Base-by-base conservation (phyloP, 2,888 invertebrate species). In the Brassicogethes aeneus region DNA sequence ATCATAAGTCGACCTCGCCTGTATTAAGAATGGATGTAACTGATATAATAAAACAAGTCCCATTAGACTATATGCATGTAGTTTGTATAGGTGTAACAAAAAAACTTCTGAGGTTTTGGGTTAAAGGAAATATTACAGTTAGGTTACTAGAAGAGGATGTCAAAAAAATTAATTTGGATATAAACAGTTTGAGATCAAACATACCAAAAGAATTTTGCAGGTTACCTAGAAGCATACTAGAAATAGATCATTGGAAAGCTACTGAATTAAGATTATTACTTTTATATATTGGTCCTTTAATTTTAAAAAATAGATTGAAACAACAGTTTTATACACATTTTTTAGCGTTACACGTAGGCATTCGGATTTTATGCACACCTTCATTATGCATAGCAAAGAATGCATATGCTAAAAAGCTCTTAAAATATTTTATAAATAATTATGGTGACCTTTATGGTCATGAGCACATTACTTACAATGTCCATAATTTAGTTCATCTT, bases 401-500 rank as follows among this genome's bases (percentile, higher is more conserved):
- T 33, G 36, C 36, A 10, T 46, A 44, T 42, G 52, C 51, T 3
- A 30, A 51, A 17, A 16, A 44, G 12, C 41, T 54, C 29, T 37
- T 55, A 16, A 17, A 16, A 12, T 48, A 46, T 34, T 56, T 56
- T 41, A 45, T 54, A 13, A 13, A 40, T 23, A 37, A 37, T 16
- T 46, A 37, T 32, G 36, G 16, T 36, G 31, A 34, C 12, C 29
- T 56, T 12, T 55, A 52, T 41, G 49, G 54, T 7, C 7, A 35
- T 32, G 31, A 49, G 29, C 40, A 42, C 39, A 31, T 53, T 7
- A 34, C 45, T 15, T 43, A 49, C 30, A 54, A 53, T 39, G 39
- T 54, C 2, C 52, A 53, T 34, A 49, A 48, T 42, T 40, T 54
- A 12, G 37, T 50, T 30, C 53, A 54, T 43, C 36, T 55, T 7